Conservation (phyloP, 2,797 vertebrate species). For the Syngnathus rostellatus region DNA sequence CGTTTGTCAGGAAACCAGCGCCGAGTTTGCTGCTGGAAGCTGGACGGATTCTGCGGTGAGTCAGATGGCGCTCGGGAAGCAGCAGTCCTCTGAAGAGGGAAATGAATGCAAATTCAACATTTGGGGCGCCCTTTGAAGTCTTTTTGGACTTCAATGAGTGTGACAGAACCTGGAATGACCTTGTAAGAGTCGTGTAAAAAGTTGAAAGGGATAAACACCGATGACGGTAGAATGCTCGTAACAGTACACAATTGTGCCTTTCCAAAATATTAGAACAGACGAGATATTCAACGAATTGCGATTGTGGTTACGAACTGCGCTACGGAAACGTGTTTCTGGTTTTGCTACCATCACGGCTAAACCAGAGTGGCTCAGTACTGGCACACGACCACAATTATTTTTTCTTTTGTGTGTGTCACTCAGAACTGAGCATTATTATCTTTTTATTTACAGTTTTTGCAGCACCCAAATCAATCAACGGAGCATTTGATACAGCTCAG, state of each 20-base stretch:
- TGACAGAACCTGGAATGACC: constrained; percentile 61
- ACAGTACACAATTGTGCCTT: neutral
- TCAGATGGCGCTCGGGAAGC: constrained; percentile 44
- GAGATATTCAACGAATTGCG: too few relatives aligned
- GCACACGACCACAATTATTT: neutral
- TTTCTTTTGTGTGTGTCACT: neutral
- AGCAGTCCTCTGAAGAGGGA: constrained; percentile 44
- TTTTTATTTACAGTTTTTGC: neutral
- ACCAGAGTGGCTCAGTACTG: neutral
- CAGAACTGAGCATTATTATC: neutral
- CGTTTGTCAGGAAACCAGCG: constrained; percentile 57
- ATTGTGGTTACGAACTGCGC: too few relatives aligned
- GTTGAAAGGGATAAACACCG: constrained; percentile 28
- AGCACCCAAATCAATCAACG: neutral
- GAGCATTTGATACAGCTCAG: neutral
- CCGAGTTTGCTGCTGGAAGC: constrained; percentile 43
- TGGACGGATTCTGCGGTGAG: constrained; percentile 43
- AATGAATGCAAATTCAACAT: constrained; percentile 59
- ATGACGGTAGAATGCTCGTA: constrained; percentile 11
- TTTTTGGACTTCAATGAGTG: constrained; percentile 43
- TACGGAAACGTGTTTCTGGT: neutral
- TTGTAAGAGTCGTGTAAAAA: constrained; percentile 25
- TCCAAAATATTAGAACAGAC: neutral
- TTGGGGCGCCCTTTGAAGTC: constrained; percentile 48
- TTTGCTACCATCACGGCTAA: neutral